phyloP scores from a whole-genome alignment of 2,888 invertebrate genomes.

The Chouioia cunea region DNA sequence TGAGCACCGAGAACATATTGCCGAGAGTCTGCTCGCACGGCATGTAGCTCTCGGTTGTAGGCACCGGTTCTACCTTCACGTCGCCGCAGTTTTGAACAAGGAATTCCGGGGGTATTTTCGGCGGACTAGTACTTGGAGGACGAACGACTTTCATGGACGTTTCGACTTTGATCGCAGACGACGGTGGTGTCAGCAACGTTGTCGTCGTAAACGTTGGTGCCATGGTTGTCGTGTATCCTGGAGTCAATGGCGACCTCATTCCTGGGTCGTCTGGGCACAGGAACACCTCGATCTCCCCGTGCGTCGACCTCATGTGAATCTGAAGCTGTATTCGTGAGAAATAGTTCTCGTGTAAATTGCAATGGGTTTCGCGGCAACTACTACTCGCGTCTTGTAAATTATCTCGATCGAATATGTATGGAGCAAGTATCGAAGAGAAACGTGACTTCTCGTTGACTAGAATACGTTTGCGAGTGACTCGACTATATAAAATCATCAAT shows the following conservation, averaged over 20 bases:
- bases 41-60: constrained; percentile 50
- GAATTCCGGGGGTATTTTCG: constrained; percentile 47
- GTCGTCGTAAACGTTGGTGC: constrained; percentile 44
- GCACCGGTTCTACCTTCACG: constrained; percentile 57
- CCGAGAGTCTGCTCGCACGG: constrained; percentile 47
- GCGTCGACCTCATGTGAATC: constrained; percentile 91
- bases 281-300: constrained; percentile 95
- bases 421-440: too few relatives aligned
- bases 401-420: too few relatives aligned
- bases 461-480: too few relatives aligned
- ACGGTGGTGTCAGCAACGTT: constrained; percentile 47
- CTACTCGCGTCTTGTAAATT: too few relatives aligned
- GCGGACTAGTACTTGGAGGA: constrained; percentile 46
- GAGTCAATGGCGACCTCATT: constrained; percentile 55
- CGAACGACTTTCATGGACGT: constrained; percentile 4
- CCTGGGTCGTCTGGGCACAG: constrained; percentile 83
- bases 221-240: constrained; percentile 51
- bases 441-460: too few relatives aligned
- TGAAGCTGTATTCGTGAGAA: constrained; percentile 72
- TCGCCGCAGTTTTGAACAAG: constrained; percentile 44
- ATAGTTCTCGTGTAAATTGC: too few relatives aligned
- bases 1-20: constrained; percentile 50
- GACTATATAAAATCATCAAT: too few relatives aligned
- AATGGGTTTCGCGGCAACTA: too few relatives aligned
- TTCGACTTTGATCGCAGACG: constrained; percentile 35